Conservation (phyloP, 2,888 invertebrate genomes). For the Heteromyza rotundicornis region DNA sequence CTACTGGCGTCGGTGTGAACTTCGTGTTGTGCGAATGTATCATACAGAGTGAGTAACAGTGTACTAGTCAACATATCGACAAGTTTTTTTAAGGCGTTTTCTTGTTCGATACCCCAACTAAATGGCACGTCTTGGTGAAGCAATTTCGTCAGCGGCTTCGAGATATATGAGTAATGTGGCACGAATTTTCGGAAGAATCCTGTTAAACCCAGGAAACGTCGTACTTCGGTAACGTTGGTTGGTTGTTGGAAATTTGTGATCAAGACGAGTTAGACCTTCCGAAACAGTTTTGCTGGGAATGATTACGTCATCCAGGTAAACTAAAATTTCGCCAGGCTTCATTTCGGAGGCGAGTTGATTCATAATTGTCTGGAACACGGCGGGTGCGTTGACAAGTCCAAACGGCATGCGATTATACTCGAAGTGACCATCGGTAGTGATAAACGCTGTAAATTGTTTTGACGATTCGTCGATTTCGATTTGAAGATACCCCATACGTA, state of each 20-base stretch:
- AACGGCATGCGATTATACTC: constrained; percentile 31
- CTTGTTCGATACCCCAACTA: constrained; percentile 7
- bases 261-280: neutral
- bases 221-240: constrained; percentile 1
- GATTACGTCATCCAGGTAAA: constrained; percentile 32
- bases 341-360: constrained; percentile 18
- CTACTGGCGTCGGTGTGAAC: constrained; percentile 21
- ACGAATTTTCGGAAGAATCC: constrained; percentile 32
- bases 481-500: constrained; percentile 12
- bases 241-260: constrained; percentile 10
- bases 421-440: constrained; percentile 22
- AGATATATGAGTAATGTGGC: constrained; percentile 22
- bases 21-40: constrained; percentile 13
- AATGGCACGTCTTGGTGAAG: constrained; percentile 4
- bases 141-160: constrained; percentile 33
- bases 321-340: constrained; percentile 20
- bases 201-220: constrained; percentile 28
- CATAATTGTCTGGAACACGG: constrained; percentile 26
- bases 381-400: constrained; percentile 28
- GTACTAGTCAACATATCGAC: neutral
- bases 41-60: constrained; percentile 12
- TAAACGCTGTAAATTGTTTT: constrained; percentile 12
- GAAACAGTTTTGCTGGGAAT: constrained; percentile 30
- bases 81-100: constrained; percentile 15
- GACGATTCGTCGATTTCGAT: constrained; percentile 14